Evolutionary conservation across 2,888 invertebrate species (phyloP).

Genomic region (Troides helena): DNA sequence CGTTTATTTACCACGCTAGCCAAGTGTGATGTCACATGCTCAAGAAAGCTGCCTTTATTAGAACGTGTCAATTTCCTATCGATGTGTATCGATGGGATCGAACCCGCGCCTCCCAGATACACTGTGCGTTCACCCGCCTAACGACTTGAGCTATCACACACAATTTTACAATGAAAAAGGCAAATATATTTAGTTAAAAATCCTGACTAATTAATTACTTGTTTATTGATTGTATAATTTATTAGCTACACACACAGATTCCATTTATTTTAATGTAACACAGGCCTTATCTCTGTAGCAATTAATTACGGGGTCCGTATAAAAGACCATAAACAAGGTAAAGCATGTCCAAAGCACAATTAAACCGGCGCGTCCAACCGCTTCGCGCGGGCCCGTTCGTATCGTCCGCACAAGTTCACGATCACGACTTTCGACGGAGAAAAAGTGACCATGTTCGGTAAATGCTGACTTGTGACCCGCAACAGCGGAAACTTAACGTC

Average conservation of each 20-base stretch:
- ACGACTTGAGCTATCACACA: no score
- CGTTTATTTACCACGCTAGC: no score
- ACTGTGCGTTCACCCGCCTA: no score
- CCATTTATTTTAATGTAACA: constrained; percentile 25
- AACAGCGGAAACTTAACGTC: constrained; percentile 32
- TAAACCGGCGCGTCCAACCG: constrained; percentile 35
- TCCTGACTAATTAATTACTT: constrained; percentile 4
- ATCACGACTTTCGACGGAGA: constrained; percentile 64
- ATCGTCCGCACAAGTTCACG: constrained; percentile 49
- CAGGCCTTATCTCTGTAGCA: constrained; percentile 15
- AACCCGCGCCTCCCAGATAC: no score
- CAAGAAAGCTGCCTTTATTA: no score
- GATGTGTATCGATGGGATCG: no score
- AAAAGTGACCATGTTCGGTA: constrained; percentile 53
- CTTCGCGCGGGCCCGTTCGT: constrained; percentile 15
- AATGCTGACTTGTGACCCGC: constrained; percentile 57
- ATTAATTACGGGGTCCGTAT: constrained; percentile 21
- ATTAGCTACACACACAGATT: constrained; percentile 9
- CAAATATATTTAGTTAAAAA: not conserved
- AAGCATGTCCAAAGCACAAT: constrained; percentile 32
- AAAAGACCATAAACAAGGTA: constrained; percentile 29
- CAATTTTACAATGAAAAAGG: not conserved
- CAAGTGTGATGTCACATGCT: no score
- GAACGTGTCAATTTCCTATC: no score
- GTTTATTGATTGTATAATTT: constrained; percentile 4